phyloP scores from a whole-genome alignment of 2,797 vertebrate genomes.

The Catamblyrhynchus diadema region DNA sequence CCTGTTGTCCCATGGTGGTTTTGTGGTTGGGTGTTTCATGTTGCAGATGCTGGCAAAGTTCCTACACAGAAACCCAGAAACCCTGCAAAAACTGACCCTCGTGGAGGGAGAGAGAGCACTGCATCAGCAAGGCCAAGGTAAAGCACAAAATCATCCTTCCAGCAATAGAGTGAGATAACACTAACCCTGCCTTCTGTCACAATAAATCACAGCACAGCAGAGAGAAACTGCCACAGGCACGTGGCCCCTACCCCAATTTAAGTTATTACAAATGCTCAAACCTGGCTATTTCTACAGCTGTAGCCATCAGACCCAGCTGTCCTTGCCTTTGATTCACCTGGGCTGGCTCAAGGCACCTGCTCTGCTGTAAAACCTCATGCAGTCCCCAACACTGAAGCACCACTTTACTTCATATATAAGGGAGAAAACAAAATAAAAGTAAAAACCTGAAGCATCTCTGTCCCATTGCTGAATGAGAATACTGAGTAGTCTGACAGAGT shows the following conservation, averaged over 20 bases:
- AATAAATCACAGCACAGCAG: background rate
- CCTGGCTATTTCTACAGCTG: background rate
- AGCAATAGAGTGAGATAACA: background rate
- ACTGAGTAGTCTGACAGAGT: background rate
- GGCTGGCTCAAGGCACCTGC: background rate
- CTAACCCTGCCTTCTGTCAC: background rate
- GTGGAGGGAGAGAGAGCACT: background rate
- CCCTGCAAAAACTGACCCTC: background rate
- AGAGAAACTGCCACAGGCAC: background rate
- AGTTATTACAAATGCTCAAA: background rate
- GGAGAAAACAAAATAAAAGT: background rate
- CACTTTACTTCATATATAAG: background rate
- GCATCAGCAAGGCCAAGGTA: background rate
- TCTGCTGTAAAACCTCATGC: background rate
- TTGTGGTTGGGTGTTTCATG: background rate
- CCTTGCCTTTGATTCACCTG: background rate
- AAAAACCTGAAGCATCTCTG: background rate
- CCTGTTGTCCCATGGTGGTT: background rate
- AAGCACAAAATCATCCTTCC: background rate
- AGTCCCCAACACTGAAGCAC: background rate
- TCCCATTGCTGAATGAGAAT: background rate
- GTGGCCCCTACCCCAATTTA: background rate
- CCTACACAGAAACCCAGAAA: background rate
- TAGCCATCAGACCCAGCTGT: background rate
- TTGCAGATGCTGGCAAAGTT: background rate